phyloP scores from a whole-genome alignment of 2,797 vertebrate species.

The Cuniculus paca region DNA sequence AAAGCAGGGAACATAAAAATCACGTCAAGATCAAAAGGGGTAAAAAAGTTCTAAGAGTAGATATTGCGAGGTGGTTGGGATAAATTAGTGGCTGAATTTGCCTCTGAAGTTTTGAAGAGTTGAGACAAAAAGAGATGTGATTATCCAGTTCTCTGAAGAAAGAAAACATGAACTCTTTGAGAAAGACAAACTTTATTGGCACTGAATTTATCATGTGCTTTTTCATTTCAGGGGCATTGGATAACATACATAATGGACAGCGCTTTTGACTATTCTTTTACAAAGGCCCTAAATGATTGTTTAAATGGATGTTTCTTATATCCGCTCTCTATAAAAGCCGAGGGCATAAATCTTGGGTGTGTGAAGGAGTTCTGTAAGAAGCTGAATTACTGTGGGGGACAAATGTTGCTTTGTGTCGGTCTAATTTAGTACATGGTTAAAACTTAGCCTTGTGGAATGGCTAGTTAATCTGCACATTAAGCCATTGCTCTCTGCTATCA shows the following conservation, averaged over 20 bases:
- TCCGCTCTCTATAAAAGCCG: slow-evolving; percentile 18
- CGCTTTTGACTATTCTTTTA: slow-evolving; percentile 38
- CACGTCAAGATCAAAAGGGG: slow-evolving; percentile 71
- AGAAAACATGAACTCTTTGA: slow-evolving; percentile 39
- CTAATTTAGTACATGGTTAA: slow-evolving; percentile 32
- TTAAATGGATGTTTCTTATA: slow-evolving; percentile 68
- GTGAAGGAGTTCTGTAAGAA: slow-evolving; percentile 71
- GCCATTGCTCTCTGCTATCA: slow-evolving; percentile 68
- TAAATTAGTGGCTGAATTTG: slow-evolving; percentile 38
- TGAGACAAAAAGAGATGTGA: slow-evolving; percentile 30
- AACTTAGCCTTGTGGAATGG: neutral
- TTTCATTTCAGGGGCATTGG: slow-evolving; percentile 25
- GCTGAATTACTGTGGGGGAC: slow-evolving; percentile 37
- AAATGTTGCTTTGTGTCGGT: slow-evolving; percentile 73
- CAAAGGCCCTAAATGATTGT: slow-evolving; percentile 59
- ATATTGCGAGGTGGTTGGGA: neutral
- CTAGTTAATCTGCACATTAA: slow-evolving; percentile 60
- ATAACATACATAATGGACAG: slow-evolving; percentile 48
- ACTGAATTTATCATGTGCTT: neutral
- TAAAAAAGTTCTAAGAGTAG: slow-evolving; percentile 58
- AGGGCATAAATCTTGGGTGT: slow-evolving; percentile 63
- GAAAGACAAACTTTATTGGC: slow-evolving; percentile 75
- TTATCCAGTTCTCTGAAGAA: slow-evolving; percentile 37
- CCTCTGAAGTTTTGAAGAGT: slow-evolving; percentile 61
- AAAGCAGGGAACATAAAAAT: slow-evolving; percentile 70